Evolutionary conservation across 2,113 vertebrate species (phyloP).

Genomic region (Protobothrops flavoviridis): DNA sequence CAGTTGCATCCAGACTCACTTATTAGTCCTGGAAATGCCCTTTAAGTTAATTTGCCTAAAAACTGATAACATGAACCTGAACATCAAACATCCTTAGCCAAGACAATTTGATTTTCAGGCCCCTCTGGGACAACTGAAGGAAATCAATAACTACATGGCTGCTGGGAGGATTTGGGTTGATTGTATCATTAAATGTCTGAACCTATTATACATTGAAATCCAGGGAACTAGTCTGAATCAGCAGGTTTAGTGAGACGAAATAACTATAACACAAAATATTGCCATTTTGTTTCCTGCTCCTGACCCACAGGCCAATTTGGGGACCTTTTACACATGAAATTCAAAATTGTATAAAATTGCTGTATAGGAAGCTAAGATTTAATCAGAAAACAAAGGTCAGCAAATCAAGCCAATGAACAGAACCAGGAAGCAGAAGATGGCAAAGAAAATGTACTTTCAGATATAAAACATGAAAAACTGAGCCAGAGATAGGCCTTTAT

Average conservation of each 20-base stretch:
- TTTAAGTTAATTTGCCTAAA: not conserved
- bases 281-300: not conserved
- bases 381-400: not conserved
- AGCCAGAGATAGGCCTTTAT: not conserved
- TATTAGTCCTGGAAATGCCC: not conserved
- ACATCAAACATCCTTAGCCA: not conserved
- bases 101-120: not conserved
- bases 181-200: not conserved
- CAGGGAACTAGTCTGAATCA: not conserved
- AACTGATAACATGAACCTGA: not conserved
- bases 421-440: not conserved
- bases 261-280: not conserved
- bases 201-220: not conserved
- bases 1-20: not conserved
- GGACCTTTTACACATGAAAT: not conserved
- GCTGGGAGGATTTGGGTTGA: not conserved
- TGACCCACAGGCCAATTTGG: not conserved
- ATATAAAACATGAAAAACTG: not conserved
- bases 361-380: not conserved
- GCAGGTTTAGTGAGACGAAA: not conserved
- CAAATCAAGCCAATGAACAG: not conserved
- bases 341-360: not conserved
- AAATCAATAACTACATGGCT: not conserved
- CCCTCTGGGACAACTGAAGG: not conserved
- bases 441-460: not conserved